Evolutionary conservation across 1,140 invertebrate genomes (phyloP).

Genomic region (Arctopsyche grandis): DNA sequence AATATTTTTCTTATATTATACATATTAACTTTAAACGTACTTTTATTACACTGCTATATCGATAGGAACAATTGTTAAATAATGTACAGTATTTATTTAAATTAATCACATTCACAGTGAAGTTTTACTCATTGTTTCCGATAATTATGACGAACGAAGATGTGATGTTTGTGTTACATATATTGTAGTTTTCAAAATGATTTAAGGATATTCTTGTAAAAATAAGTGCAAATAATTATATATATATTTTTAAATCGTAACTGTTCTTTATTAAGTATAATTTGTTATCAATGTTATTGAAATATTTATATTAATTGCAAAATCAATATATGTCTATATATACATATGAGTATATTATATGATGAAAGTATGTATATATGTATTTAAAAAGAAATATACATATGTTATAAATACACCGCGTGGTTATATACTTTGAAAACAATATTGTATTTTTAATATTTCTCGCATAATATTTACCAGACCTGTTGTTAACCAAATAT

Average conservation of each 20-base stretch:
- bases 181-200: constrained; percentile 36
- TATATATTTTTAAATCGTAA: constrained; percentile 42
- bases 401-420: not conserved
- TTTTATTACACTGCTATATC: constrained; percentile 32
- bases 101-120: constrained; percentile 35
- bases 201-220: constrained; percentile 42
- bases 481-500: constrained; percentile 29
- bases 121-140: constrained; percentile 38
- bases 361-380: constrained; percentile 1
- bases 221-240: constrained; percentile 44
- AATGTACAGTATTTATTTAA: constrained; percentile 46
- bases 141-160: constrained; percentile 22
- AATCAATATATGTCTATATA: not conserved
- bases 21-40: constrained; percentile 15
- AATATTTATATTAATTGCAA: constrained; percentile 9
- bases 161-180: constrained; percentile 36
- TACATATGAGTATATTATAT: constrained; percentile 20
- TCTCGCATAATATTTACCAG: not conserved
- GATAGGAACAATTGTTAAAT: constrained; percentile 33
- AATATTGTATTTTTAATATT: constrained; percentile 18
- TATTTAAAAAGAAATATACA: not conserved
- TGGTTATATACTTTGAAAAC: constrained; percentile 25
- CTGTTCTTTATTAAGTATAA: not conserved
- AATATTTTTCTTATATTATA: constrained; percentile 21
- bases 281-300: constrained; percentile 13